Percentiles rank a stretch among this genome's conserved stretches.
Conservation (phyloP, 2,113 vertebrate genomes). For the Mastomys natalensis region DNA sequence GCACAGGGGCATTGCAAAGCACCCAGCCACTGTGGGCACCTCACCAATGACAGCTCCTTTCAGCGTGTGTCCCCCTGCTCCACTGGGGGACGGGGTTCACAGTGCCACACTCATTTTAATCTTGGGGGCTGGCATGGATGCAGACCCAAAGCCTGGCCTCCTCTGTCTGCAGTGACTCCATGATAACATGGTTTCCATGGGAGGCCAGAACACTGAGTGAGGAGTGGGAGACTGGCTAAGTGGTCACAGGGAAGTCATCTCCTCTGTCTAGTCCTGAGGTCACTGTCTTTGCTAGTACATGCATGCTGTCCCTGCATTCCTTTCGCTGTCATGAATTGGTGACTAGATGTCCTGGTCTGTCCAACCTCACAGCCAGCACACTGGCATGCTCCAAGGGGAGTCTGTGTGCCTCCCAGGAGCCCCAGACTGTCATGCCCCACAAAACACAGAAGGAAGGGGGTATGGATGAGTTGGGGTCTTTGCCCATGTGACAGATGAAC, state of each 20-base stretch:
- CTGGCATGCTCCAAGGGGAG: fast-evolving
- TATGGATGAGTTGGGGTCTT: too few species aligned
- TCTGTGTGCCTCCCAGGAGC: neutral
- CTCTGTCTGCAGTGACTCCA: neutral
- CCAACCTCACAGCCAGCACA: neutral
- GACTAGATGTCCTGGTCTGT: too few species aligned
- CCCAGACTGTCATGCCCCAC: neutral
- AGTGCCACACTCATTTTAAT: neutral
- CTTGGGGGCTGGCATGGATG: neutral
- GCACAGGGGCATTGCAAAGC: neutral
- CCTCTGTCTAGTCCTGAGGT: neutral
- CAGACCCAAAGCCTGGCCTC: neutral
- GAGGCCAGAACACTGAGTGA: neutral
- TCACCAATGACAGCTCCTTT: neutral
- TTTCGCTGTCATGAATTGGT: neutral
- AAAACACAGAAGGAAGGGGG: neutral
- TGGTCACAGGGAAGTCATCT: neutral
- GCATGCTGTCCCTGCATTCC: neutral
- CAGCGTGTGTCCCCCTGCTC: neutral
- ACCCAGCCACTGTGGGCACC: neutral
- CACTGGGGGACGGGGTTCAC: too few species aligned
- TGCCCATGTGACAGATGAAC: neutral
- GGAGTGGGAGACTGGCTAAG: neutral
- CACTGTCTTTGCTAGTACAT: neutral
- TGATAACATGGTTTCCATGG: fast-evolving